Conservation (phyloP, 1,140 invertebrate genomes). For the Epicauta chinensis region DNA sequence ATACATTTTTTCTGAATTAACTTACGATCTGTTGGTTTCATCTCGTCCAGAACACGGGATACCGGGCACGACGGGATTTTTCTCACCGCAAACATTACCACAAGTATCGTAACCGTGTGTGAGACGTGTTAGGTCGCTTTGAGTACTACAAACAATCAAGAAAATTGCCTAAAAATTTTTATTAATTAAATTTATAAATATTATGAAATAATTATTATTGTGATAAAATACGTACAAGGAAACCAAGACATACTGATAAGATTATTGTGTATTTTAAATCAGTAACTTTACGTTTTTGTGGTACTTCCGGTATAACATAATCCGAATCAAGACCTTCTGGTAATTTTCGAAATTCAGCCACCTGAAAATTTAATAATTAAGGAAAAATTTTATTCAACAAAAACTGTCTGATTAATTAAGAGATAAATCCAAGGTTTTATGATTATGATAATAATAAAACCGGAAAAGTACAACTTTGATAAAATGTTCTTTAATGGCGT, state of each 20-base stretch:
- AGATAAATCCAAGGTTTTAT: too few relatives aligned
- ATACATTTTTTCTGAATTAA: background rate
- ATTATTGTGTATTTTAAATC: conserved; percentile 23
- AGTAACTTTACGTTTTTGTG: conserved; percentile 21
- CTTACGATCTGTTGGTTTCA: conserved; percentile 18
- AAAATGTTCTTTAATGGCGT: too few relatives aligned
- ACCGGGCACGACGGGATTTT: conserved; percentile 15
- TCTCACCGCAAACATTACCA: conserved; percentile 25
- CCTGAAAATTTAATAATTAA: too few relatives aligned
- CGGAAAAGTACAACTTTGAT: too few relatives aligned
- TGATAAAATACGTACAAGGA: conserved; percentile 22
- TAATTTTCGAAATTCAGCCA: conserved; percentile 5
- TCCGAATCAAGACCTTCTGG: background rate
- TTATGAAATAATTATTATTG: background rate
- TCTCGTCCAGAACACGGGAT: conserved; percentile 20
- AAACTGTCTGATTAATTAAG: too few relatives aligned
- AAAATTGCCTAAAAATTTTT: conserved; percentile 13
- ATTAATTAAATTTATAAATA: background rate
- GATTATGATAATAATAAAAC: too few relatives aligned
- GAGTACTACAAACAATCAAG: conserved; percentile 10
- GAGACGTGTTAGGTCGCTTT: conserved; percentile 21
- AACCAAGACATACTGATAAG: conserved; percentile 11
- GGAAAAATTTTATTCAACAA: too few relatives aligned
- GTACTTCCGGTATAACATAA: conserved; percentile 22
- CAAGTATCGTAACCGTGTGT: conserved; percentile 24